Percentiles rank a stretch among this genome's conserved stretches.
Evolutionary conservation across 37 sponge, comb jelly and placozoan genomes (phyloP).

Genomic region (Lycopodina hypogea): DNA sequence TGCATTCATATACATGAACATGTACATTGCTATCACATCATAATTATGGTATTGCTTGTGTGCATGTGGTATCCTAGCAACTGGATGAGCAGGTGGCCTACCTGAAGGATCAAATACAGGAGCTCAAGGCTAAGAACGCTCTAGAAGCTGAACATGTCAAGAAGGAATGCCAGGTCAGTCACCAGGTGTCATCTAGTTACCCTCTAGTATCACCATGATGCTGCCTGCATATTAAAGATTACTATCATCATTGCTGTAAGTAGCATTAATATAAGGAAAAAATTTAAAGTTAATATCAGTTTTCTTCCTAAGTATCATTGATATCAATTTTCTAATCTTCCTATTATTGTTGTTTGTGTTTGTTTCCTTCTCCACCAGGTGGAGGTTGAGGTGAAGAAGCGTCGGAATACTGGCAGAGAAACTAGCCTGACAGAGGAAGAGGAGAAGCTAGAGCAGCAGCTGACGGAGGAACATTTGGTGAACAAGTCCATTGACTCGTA

Average conservation of each 20-base stretch:
- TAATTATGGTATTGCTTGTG: too few species aligned
- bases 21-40: too few species aligned
- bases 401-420: constrained; percentile 29
- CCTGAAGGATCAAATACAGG: constrained; percentile 87
- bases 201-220: neutral
- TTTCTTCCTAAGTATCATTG: too few species aligned
- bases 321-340: too few species aligned
- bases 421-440: constrained; percentile 44
- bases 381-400: constrained; percentile 58
- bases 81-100: constrained; percentile 89
- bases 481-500: constrained; percentile 58
- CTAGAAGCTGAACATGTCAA: constrained; percentile 68
- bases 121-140: constrained; percentile 67
- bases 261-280: too few species aligned
- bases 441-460: constrained; percentile 46
- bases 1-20: too few species aligned
- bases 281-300: too few species aligned
- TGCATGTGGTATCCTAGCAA: neutral
- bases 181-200: too few species aligned
- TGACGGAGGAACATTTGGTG: constrained; percentile 80
- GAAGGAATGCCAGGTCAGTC: constrained; percentile 87
- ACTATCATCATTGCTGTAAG: too few species aligned
- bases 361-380: constrained; percentile 28
- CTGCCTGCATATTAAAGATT: neutral
- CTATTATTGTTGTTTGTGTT: too few species aligned